Evolutionary conservation across 2,888 invertebrate genomes (phyloP).

Genomic region (Leptopterna dolabrata): DNA sequence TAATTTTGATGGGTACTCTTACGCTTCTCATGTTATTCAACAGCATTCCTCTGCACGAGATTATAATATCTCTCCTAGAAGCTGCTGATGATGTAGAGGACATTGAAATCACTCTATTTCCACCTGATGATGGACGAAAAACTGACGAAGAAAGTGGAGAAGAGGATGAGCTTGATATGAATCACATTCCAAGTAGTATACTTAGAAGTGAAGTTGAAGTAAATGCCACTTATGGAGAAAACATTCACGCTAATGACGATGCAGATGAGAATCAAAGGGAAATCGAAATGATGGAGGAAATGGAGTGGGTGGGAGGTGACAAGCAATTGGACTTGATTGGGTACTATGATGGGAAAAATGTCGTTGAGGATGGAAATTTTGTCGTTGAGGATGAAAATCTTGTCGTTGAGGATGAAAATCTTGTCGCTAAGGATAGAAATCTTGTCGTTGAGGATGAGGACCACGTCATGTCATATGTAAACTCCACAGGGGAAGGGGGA

Average conservation of each 20-base stretch:
- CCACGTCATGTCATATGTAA: too few species aligned
- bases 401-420: not conserved
- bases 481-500: not conserved
- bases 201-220: constrained; percentile 38
- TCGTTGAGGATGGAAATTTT: not conserved
- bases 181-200: constrained; percentile 42
- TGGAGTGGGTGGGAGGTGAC: not conserved
- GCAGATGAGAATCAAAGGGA: constrained; percentile 3
- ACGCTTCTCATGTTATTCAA: too few species aligned
- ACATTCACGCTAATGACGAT: constrained; percentile 10
- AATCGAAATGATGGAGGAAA: not conserved
- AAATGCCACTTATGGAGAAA: constrained; percentile 1
- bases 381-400: not conserved
- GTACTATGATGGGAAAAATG: too few species aligned
- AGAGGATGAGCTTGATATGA: constrained; percentile 45
- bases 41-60: constrained; percentile 39
- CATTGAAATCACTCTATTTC: constrained; percentile 50
- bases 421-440: not conserved
- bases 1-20: too few species aligned
- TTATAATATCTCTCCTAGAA: constrained; percentile 13
- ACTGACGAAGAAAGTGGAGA: constrained; percentile 53
- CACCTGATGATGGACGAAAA: constrained; percentile 35
- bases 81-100: constrained; percentile 65
- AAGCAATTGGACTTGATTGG: not conserved
- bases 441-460: not conserved